Percentiles rank a stretch among this genome's conserved stretches.
Conservation (phyloP, 2,113 vertebrate species). For the Axis porcinus region DNA sequence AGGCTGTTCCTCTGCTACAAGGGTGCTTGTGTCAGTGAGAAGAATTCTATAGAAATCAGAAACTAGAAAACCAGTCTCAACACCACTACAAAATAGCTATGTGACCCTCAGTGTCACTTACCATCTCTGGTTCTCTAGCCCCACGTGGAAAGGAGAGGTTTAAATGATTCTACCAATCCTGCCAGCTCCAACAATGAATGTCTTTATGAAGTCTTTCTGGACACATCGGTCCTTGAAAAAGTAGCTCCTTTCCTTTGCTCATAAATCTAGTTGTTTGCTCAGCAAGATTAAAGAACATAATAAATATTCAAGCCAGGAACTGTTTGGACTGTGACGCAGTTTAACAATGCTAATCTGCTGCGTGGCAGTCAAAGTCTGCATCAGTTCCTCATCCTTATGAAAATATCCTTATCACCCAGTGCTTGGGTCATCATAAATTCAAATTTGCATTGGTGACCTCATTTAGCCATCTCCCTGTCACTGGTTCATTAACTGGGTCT, state of each 20-base stretch:
- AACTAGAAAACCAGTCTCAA: not conserved
- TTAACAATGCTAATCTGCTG: constrained; percentile 62
- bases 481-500: not conserved
- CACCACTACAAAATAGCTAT: not conserved
- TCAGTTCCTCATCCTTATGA: constrained; percentile 51
- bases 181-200: not conserved
- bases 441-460: not conserved
- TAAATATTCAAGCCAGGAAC: constrained; percentile 60
- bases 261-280: constrained; percentile 64
- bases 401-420: constrained; percentile 33
- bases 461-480: not conserved
- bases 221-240: not conserved
- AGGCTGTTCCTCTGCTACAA: not conserved
- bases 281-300: constrained; percentile 61
- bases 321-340: constrained; percentile 28
- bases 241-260: not conserved
- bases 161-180: not conserved
- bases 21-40: not conserved
- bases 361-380: not conserved
- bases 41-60: not conserved
- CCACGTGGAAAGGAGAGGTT: not conserved
- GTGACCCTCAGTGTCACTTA: not conserved
- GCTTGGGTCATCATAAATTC: constrained; percentile 21
- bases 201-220: not conserved
- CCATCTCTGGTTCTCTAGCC: not conserved